Percentiles rank a stretch among this genome's conserved stretches.
Conservation (phyloP, 2,113 vertebrate species). For the Platycercus adscitus region DNA sequence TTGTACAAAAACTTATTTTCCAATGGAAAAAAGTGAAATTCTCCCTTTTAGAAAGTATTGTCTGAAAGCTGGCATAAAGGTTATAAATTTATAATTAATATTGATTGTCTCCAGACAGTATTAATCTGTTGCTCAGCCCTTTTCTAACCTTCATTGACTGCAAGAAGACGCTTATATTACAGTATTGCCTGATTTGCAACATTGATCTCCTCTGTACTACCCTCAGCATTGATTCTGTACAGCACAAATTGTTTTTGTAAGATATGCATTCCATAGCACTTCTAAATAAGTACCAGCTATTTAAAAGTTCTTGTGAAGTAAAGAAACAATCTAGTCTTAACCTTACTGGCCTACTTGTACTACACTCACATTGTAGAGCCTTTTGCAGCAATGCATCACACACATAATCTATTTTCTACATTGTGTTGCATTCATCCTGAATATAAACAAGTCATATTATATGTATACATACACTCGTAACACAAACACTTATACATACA, state of each 20-base stretch:
- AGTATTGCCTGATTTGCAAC: constrained; percentile 70
- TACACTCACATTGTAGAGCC: not conserved
- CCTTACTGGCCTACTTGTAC: not conserved
- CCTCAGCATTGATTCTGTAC: constrained; percentile 58
- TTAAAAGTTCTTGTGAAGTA: not conserved
- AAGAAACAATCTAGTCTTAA: not conserved
- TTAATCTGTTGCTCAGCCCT: constrained; percentile 70
- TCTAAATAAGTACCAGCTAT: not conserved
- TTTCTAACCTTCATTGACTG: constrained; percentile 82
- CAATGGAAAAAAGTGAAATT: not conserved
- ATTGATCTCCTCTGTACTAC: constrained; percentile 50
- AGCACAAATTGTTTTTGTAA: constrained; percentile 60
- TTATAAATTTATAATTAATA: constrained; percentile 94
- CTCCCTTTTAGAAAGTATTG: constrained; percentile 36
- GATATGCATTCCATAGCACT: constrained; percentile 13
- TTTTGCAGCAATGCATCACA: not conserved
- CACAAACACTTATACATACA: not conserved
- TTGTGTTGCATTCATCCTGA: not conserved
- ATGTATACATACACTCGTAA: not conserved
- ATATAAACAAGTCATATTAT: not conserved
- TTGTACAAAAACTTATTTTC: not conserved
- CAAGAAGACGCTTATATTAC: constrained; percentile 67
- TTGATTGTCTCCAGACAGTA: constrained; percentile 81
- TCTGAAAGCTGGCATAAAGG: constrained; percentile 76
- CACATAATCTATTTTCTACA: not conserved